A percentile compares a stretch with the other conserved stretches of the same genome.
These are phyloP conservation scores for Sebastes glaucus DNA, from an alignment of 2,797 vertebrate genomes.

Conservation along the genomic window DNA sequence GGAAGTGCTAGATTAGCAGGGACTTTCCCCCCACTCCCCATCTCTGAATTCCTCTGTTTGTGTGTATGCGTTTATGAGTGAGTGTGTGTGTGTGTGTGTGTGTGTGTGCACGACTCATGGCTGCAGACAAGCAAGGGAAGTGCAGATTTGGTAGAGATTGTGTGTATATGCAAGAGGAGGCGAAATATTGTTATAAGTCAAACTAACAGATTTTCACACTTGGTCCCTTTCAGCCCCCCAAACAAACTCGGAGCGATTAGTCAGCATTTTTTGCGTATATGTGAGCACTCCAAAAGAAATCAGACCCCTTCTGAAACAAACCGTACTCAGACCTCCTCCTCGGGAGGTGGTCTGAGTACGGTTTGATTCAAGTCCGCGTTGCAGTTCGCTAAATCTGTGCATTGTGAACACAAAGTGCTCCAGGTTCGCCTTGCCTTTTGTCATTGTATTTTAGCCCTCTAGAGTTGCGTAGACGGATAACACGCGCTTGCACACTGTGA, in stretches of 20 bases:
- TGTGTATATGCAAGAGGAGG: not conserved
- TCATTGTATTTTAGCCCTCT: no score
- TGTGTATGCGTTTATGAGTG: constrained; percentile 18
- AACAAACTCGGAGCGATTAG: no score
- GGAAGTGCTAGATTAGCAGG: constrained; percentile 69
- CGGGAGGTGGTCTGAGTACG: rapidly evolving
- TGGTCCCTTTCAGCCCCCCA: no score
- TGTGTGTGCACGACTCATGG: not conserved
- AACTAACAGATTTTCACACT: no score
- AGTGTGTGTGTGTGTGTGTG: constrained; percentile 11
- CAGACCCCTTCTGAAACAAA: no score
- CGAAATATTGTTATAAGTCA: not conserved
- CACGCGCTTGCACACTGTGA: no score
- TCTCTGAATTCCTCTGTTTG: constrained; percentile 45
- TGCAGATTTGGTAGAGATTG: not conserved
- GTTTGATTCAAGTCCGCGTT: no score
- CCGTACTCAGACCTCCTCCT: rapidly evolving
- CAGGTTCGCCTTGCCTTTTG: no score
- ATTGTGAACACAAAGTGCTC: not conserved
- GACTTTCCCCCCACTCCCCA: constrained; percentile 68
- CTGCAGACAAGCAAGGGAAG: constrained; percentile 13
- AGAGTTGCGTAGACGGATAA: no score
- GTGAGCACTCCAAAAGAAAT: no score
- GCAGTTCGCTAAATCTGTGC: not conserved
- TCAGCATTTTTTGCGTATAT: no score